Evolutionary conservation across 1,140 invertebrate species (phyloP), one percentile per base, ranked within the genome.

Genomic region (Zaprionus camerounensis): DNA sequence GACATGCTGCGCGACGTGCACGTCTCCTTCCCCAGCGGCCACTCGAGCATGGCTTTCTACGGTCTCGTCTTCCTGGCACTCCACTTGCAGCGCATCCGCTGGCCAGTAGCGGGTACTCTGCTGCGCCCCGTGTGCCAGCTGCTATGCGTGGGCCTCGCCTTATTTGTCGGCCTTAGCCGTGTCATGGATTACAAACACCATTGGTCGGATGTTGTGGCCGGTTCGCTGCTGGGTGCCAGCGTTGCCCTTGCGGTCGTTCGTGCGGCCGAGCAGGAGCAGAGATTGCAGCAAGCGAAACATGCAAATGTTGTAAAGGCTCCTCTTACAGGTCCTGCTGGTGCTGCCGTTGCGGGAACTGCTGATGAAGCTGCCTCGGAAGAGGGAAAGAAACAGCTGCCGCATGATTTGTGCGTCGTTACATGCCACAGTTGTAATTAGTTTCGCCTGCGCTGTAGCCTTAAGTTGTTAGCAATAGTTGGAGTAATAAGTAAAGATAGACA

Each of bases 161-260:
- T 95, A 94, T 97, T 95, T 91, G 97, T 97, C 2, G 96, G 96
- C 22, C 95, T 98, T 93, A 96, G 97, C 9, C 94, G 98, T 53
- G 95, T 99, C 41, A 97, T 97, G n/a, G 97, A 99, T 94, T 98
- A 99, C 93, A 99, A 99, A 93, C 98, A 99, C 93, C 98, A 99
- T 91, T 99, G 97, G 91, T 91, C 88, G 86, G 96, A 95, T 92
- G 95, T 95, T 51, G 92, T 94, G 13, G 93, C 93, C 66, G 95
- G 95, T 1, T 93, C 94, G 67, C 77, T 87, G 49, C 93, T 95
- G 73, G 95, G 95, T 3, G 79, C 93, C 24, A 79, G 93, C n/a
- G 92, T 93, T 59, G 94, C 95, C 64, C 67, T 94, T 79, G 82
- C 94, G 80, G 93, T 94, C 63, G 94, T 95, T 78, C 94, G 93